phyloP scores from a whole-genome alignment of 2,113 vertebrate species.

The Leucopsar rothschildi region DNA sequence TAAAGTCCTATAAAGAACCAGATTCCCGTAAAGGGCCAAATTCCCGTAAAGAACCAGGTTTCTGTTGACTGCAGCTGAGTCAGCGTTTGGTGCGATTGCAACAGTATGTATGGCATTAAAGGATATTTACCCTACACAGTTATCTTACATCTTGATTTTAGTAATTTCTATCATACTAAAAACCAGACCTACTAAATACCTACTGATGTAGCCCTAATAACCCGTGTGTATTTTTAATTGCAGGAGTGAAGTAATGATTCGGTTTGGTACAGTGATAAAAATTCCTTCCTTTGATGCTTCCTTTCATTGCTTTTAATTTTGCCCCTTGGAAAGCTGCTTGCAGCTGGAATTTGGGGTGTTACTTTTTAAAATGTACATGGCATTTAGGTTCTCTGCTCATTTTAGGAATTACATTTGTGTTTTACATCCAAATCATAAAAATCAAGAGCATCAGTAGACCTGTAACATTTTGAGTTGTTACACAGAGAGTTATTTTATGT shows the following conservation, averaged over 20 bases:
- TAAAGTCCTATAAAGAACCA: not conserved
- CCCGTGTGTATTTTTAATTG: not conserved
- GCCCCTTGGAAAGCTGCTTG: not conserved
- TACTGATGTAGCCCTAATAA: not conserved
- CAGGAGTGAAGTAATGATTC: not conserved
- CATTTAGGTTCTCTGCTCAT: not conserved
- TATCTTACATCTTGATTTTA: not conserved
- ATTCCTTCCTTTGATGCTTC: not conserved
- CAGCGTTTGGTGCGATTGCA: not conserved
- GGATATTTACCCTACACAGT: too few species aligned
- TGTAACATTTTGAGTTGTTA: conserved; percentile 37
- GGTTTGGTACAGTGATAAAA: not conserved
- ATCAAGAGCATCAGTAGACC: not conserved
- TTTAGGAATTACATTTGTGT: not conserved
- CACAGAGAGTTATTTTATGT: conserved; percentile 25
- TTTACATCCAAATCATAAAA: conserved; percentile 24
- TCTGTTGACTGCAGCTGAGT: not conserved
- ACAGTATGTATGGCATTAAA: not conserved
- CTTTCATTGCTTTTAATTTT: not conserved
- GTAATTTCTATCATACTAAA: not conserved
- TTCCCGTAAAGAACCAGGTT: not conserved
- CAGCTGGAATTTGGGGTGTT: not conserved
- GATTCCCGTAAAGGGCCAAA: not conserved
- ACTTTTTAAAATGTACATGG: not conserved
- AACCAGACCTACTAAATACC: not conserved